Evolutionary conservation across 2,113 vertebrate species (phyloP).

Genomic region (Callospermophilus lateralis): DNA sequence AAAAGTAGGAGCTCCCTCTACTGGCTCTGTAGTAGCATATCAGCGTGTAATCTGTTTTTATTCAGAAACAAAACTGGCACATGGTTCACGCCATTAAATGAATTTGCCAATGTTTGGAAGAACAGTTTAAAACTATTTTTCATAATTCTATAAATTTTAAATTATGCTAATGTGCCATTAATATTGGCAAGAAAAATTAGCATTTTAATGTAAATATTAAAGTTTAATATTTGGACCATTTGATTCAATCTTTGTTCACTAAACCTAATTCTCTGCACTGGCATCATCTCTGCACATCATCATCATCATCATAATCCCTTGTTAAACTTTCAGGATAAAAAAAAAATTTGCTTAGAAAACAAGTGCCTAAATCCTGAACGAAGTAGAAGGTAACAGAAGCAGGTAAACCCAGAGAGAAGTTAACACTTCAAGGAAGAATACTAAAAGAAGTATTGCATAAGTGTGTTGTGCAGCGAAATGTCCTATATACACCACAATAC

Average conservation of each 20-base stretch:
- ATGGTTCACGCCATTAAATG: background rate
- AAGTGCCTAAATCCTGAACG: background rate
- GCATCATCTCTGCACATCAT: background rate
- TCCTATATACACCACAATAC: background rate
- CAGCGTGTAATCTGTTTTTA: conserved; percentile 35
- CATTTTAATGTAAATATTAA: conserved; percentile 43
- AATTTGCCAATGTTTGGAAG: conserved; percentile 27
- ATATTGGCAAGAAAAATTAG: background rate
- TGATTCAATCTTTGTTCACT: background rate
- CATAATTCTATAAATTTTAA: background rate
- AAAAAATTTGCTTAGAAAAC: background rate
- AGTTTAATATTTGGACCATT: background rate
- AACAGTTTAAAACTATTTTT: conserved; percentile 54
- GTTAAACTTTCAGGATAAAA: background rate
- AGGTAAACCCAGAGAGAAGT: background rate
- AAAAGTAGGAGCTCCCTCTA: conserved; percentile 86
- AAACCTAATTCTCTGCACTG: background rate
- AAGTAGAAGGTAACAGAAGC: background rate
- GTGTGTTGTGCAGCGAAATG: background rate
- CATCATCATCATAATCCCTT: background rate
- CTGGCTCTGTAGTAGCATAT: conserved; percentile 78
- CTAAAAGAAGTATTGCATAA: background rate
- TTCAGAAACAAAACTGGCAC: background rate
- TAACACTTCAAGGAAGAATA: too few relatives aligned
- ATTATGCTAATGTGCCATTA: background rate